Percentiles rank a stretch among this genome's conserved stretches.
Conservation (phyloP, 2,113 vertebrate species). For the Aplodontia rufa region DNA sequence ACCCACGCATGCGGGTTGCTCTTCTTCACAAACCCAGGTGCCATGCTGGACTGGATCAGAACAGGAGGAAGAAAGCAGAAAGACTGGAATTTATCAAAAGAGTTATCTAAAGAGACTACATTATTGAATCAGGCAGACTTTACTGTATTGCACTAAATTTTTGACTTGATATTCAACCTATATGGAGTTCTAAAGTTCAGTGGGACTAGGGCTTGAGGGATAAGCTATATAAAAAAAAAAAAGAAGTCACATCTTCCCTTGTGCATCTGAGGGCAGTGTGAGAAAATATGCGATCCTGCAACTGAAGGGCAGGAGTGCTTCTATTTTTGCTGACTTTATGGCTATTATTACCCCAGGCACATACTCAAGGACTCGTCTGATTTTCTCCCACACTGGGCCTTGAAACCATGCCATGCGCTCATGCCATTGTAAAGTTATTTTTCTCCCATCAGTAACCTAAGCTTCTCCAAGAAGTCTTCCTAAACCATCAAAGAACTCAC, state of each 20-base stretch:
- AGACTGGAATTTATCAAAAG: background rate
- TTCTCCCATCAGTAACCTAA: background rate
- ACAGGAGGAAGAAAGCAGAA: background rate
- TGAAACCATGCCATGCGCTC: slow-evolving; percentile 18
- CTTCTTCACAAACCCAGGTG: background rate
- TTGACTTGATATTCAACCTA: slow-evolving; percentile 41
- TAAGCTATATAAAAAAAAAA: slow-evolving; percentile 39
- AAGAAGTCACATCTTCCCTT: slow-evolving; percentile 3
- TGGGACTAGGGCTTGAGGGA: slow-evolving; percentile 45
- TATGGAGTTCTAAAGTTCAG: slow-evolving; percentile 44
- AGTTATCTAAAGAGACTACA: slow-evolving; percentile 7
- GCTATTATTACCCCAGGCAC: slow-evolving; percentile 52
- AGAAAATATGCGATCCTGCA: slow-evolving; percentile 34
- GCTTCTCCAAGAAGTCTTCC: slow-evolving; percentile 38
- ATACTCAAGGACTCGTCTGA: slow-evolving; percentile 41
- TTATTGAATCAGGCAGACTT: slow-evolving; percentile 39
- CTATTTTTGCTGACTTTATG: slow-evolving; percentile 62
- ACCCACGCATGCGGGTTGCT: background rate
- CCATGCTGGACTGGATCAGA: background rate
- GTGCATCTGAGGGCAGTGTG: background rate
- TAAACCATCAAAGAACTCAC: slow-evolving; percentile 23
- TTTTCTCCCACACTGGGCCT: slow-evolving; percentile 39
- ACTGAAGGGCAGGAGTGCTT: background rate
- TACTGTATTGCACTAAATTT: slow-evolving; percentile 46
- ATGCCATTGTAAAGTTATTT: background rate